These are phyloP conservation scores for Nematostella vectensis DNA, from an alignment of 92 coral and sea anemone species.

Conservation along the genomic window DNA sequence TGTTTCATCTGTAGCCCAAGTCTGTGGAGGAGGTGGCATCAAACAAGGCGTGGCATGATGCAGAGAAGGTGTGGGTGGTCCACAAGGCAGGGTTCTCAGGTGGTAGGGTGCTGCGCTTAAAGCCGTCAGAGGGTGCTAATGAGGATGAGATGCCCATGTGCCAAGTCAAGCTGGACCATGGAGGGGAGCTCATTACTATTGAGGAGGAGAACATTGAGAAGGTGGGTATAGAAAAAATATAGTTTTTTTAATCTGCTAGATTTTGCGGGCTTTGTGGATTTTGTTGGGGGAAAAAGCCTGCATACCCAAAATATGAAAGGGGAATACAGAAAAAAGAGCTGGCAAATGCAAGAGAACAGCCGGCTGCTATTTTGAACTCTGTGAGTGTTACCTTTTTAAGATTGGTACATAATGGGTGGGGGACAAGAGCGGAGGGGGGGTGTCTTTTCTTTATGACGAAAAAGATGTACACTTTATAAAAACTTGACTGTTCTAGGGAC, in stretches of 20 bases:
- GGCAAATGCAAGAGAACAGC: too few relatives aligned
- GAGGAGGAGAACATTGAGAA: conserved; percentile 96
- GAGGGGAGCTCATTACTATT: conserved; percentile 88
- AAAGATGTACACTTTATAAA: too few relatives aligned
- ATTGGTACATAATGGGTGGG: too few relatives aligned
- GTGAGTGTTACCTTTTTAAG: too few relatives aligned
- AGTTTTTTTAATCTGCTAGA: too few relatives aligned
- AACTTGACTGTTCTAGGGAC: too few relatives aligned
- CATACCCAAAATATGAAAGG: too few relatives aligned
- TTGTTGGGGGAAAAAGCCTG: not conserved
- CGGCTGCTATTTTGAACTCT: too few relatives aligned
- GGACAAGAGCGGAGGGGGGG: too few relatives aligned
- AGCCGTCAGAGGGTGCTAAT: conserved; percentile 19
- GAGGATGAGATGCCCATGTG: conserved; percentile 73
- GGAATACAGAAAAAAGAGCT: too few relatives aligned
- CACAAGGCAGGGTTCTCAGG: conserved; percentile 98
- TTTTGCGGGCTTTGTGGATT: not conserved
- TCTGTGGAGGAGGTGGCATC: conserved; percentile 92
- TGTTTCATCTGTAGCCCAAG: conserved; percentile 47
- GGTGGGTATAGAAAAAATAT: conserved; percentile 23
- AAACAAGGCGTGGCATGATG: conserved; percentile 95
- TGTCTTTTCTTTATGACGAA: too few relatives aligned
- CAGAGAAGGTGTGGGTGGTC: conserved; percentile 96
- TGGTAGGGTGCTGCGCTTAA: conserved; percentile 77
- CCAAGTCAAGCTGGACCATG: conserved; percentile 92